These are phyloP conservation scores for Protonibea diacanthus DNA, from an alignment of 2,797 vertebrate genomes.

Conservation along the genomic window DNA sequence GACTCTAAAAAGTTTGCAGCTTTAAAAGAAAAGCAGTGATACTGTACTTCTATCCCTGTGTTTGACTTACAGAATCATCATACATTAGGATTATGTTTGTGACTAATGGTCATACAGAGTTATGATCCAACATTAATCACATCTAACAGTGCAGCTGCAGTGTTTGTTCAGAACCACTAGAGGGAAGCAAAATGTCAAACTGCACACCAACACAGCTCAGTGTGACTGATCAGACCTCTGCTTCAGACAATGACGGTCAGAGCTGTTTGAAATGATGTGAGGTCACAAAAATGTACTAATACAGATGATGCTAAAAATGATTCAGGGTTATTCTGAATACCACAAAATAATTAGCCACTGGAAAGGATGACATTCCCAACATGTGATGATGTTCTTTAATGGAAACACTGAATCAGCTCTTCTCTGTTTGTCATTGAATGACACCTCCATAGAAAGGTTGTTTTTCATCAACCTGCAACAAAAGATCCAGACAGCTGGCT, in stretches of 20 bases:
- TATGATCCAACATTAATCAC: no score
- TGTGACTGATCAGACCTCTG: background rate
- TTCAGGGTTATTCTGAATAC: no score
- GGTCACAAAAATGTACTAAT: no score
- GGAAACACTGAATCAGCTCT: background rate
- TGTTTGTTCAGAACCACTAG: background rate
- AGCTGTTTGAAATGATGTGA: no score
- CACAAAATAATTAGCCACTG: background rate
- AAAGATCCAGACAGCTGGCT: no score
- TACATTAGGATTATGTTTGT: background rate
- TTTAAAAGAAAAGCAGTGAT: background rate
- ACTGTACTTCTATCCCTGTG: background rate
- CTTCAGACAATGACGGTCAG: no score
- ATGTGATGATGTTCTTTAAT: background rate
- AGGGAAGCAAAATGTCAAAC: slow-evolving; percentile 1
- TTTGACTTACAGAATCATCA: background rate
- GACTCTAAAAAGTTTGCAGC: background rate
- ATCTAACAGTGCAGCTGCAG: background rate
- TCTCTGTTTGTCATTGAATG: background rate
- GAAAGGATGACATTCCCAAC: background rate
- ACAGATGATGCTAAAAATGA: no score
- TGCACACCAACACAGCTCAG: background rate
- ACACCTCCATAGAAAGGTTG: background rate
- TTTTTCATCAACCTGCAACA: background rate
- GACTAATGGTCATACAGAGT: no score